phyloP scores from a whole-genome alignment of 1,140 invertebrate species.

The Sminthurinus signatus region DNA sequence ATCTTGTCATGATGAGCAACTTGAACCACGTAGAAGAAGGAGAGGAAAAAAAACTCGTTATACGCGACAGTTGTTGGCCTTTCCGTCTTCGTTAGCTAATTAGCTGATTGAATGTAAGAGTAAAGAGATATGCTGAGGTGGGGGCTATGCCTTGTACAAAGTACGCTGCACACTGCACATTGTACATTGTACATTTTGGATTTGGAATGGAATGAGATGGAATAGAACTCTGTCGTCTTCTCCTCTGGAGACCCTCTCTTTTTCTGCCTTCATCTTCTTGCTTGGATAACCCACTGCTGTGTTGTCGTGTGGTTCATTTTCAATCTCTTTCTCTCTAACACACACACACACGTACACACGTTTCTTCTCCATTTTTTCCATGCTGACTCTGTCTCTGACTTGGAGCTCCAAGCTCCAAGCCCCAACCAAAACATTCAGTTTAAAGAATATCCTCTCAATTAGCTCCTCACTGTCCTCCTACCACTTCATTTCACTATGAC shows the following conservation, averaged over 20 bases:
- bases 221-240: no score
- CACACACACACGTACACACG: no score
- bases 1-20: slow-evolving; percentile 21
- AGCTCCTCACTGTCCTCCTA: slow-evolving; percentile 18
- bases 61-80: slow-evolving; percentile 29
- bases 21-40: slow-evolving; percentile 4
- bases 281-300: not conserved
- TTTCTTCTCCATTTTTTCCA: no score
- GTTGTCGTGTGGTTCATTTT: not conserved
- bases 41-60: slow-evolving; percentile 24
- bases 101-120: slow-evolving; percentile 34
- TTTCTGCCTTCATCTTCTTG: no score
- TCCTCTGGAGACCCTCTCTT: not conserved
- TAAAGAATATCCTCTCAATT: slow-evolving; percentile 22
- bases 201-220: no score
- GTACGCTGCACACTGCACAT: no score
- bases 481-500: no score
- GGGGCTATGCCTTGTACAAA: not conserved
- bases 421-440: not conserved
- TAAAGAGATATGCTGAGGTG: slow-evolving; percentile 25
- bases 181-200: no score
- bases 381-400: no score
- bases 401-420: no score
- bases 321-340: no score
- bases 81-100: slow-evolving; percentile 36